Evolutionary conservation across 2,113 vertebrate species (phyloP), one percentile per base, ranked within the genome.

Genomic region (Trichechus manatus): DNA sequence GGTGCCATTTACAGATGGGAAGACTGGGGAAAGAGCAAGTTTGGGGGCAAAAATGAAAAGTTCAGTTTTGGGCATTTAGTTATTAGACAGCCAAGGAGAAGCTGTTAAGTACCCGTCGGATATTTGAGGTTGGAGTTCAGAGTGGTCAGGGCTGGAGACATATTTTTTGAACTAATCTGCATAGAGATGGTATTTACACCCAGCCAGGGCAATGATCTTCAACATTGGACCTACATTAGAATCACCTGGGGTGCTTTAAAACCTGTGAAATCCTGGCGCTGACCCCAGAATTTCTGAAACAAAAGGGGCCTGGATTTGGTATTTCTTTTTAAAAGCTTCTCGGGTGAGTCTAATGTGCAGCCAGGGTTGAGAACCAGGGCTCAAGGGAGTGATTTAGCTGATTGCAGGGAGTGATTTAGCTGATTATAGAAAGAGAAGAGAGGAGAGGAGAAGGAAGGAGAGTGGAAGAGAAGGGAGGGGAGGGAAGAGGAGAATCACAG

Each of bases 211-310:
- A 66, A 27, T 74, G 44, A 77, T 29, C 23, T 44, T 93, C 44
- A 63, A 72, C 9, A 6, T 25, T 66, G 78, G 44, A 27, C 44
- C 56, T 23, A 42, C 4, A 10, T 75, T 81, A 81, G 42, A 92
- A 85, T 92, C 82, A 87, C 36, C 77, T 68, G 47, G 5, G 19
- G 50, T 87, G 22, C 29, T 94, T 91, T 89, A 89, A 87, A 94
- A 87, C 44, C 59, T 84, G 4, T 68, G 29, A 80, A 59, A 70
- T 47, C 61, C 31, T 83, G 33, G 29, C 44, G 93, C 29, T 22
- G 33, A 15, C 14, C 29, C 39, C 64, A 80, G 53, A 91, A 25
- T 59, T 74, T 64, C 50, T 78, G 42, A 56, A 27, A 50, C 47
- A 82, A 85, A 68, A 84, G 3, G 22, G 66, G 9, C 47, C 20